Percentiles rank a stretch among this genome's conserved stretches.
Evolutionary conservation across 1,140 invertebrate genomes (phyloP).

Genomic region (Ctenoplectra terminalis): DNA sequence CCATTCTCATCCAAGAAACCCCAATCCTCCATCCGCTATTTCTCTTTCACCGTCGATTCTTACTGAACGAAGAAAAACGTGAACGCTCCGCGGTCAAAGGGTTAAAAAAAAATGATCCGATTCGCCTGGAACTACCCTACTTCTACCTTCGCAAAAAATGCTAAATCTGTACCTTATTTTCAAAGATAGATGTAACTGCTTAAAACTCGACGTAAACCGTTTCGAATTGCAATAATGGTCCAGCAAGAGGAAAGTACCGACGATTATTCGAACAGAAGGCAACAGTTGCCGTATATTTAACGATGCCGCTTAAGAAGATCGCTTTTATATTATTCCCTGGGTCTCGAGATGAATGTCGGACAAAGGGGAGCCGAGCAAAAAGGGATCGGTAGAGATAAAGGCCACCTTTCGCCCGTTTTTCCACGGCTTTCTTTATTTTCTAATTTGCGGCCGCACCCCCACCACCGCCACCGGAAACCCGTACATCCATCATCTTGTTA

Average conservation of each 20-base stretch:
- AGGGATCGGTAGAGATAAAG: constrained; percentile 2
- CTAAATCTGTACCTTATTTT: too few species aligned
- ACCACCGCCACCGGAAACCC: not conserved
- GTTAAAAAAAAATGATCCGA: too few species aligned
- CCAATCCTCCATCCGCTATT: too few species aligned
- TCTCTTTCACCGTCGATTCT: not conserved
- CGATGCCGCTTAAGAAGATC: not conserved
- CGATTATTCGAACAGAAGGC: too few species aligned
- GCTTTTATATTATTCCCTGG: constrained; percentile 10
- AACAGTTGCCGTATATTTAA: not conserved
- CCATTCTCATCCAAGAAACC: not conserved
- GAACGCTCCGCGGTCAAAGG: too few species aligned
- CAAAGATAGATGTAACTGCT: too few species aligned
- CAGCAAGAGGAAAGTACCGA: too few species aligned
- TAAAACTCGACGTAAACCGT: too few species aligned
- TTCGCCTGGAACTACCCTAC: too few species aligned
- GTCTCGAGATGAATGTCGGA: constrained; percentile 15
- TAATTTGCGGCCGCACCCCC: constrained; percentile 7
- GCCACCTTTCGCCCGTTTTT: not conserved
- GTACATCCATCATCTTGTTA: constrained; percentile 20
- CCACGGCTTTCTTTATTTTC: constrained; percentile 25
- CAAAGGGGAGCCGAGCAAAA: not conserved
- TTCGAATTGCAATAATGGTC: too few species aligned
- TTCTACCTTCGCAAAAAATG: too few species aligned
- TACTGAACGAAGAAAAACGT: too few species aligned